These are phyloP conservation scores for Thunnus albacares DNA, from an alignment of 2,797 vertebrate genomes.

Conservation along the genomic window DNA sequence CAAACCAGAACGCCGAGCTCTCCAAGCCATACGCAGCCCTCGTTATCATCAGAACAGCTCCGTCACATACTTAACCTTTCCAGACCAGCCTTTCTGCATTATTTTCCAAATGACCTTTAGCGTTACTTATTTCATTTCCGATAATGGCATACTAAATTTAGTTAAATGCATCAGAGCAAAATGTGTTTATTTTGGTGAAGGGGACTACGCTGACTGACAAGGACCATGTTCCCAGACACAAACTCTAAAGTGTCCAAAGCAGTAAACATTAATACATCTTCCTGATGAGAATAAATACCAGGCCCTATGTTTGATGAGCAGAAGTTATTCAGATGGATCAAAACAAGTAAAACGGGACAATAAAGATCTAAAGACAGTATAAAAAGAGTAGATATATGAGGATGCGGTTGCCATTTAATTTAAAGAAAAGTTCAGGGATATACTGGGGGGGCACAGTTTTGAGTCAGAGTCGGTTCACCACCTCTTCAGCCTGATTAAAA, in stretches of 20 bases:
- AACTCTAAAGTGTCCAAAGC: constrained; percentile 48
- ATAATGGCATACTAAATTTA: constrained; percentile 86
- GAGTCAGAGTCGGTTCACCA: constrained; percentile 5
- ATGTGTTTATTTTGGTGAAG: constrained; percentile 85
- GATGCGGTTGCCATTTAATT: not conserved
- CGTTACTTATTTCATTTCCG: constrained; percentile 86
- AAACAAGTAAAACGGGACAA: constrained; percentile 19
- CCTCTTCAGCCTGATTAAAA: constrained; percentile 1
- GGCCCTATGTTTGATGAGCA: constrained; percentile 34
- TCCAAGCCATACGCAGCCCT: constrained; percentile 76
- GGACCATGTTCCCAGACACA: constrained; percentile 61
- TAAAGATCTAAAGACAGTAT: constrained; percentile 16
- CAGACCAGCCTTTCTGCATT: constrained; percentile 84
- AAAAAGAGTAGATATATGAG: constrained; percentile 11
- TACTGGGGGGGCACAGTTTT: not conserved
- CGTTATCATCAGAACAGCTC: constrained; percentile 83
- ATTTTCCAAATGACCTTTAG: constrained; percentile 88
- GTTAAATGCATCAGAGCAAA: constrained; percentile 83
- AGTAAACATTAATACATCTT: constrained; percentile 59
- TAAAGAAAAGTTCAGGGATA: constrained; percentile 14
- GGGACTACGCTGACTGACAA: constrained; percentile 74
- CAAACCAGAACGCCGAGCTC: constrained; percentile 79
- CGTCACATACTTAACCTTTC: constrained; percentile 89
- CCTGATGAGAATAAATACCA: constrained; percentile 41
- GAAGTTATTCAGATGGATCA: constrained; percentile 29